Percentiles rank a stretch among this genome's conserved stretches.
phyloP scores from a whole-genome alignment of 2,113 vertebrate genomes.

The Psittacus erithacus region DNA sequence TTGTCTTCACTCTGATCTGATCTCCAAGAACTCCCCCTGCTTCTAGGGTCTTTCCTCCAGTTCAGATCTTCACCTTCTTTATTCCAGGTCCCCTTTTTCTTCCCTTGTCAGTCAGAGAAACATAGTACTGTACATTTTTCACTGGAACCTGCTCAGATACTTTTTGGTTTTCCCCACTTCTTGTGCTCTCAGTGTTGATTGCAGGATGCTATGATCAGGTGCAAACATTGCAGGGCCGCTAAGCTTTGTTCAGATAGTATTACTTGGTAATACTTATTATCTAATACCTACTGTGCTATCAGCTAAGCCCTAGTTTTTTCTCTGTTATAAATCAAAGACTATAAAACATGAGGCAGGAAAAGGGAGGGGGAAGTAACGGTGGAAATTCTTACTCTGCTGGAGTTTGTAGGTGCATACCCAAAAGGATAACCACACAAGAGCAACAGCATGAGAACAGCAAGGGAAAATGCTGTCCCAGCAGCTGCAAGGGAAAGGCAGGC shows the following conservation, averaged over 20 bases:
- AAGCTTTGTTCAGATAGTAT: neutral
- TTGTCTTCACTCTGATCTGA: neutral
- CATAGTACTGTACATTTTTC: neutral
- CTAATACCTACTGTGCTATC: neutral
- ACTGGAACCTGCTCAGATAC: neutral
- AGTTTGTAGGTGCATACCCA: neutral
- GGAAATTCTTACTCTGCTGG: rapidly evolving
- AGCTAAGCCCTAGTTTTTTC: neutral
- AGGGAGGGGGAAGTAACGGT: neutral
- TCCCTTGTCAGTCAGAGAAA: neutral
- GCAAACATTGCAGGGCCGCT: neutral
- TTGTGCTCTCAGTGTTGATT: neutral
- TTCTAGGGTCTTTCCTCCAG: neutral
- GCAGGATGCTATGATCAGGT: neutral
- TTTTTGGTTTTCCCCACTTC: neutral
- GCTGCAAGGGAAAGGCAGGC: neutral
- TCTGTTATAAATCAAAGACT: neutral
- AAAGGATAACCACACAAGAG: neutral
- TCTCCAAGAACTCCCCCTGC: neutral
- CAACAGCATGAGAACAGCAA: neutral
- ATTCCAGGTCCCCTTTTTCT: neutral
- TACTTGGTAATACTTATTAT: neutral
- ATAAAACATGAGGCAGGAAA: neutral
- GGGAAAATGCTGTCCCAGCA: neutral
- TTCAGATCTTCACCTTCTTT: neutral